Conservation (phyloP, 2,888 invertebrate genomes). For the Escarpia spicata region DNA sequence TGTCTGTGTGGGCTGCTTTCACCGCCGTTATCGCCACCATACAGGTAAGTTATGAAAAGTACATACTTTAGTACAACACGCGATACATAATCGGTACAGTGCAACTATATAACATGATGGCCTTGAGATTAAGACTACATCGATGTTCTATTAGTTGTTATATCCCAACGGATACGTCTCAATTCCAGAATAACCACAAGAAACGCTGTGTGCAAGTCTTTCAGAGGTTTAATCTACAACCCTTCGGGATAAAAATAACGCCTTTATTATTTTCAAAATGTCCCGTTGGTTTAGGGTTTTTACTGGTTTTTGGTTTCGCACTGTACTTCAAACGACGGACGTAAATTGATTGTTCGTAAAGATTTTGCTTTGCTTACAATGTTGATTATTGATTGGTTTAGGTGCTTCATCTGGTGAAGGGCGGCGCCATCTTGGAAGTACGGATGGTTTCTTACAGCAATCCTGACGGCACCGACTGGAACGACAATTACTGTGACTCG, state of each 20-base stretch:
- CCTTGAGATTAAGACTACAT: background rate
- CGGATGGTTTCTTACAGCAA: background rate
- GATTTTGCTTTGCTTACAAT: background rate
- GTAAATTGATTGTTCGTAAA: too few species aligned
- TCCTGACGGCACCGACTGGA: background rate
- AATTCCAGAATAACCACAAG: too few species aligned
- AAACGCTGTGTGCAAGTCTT: too few species aligned
- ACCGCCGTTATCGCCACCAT: background rate
- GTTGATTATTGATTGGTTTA: background rate
- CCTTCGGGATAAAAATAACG: too few species aligned
- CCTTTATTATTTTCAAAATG: too few species aligned
- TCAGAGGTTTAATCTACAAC: too few species aligned
- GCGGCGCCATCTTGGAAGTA: constrained; percentile 1
- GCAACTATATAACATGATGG: background rate
- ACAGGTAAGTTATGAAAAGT: background rate
- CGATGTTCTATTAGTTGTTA: too few species aligned
- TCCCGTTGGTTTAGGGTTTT: too few species aligned
- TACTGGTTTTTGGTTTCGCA: too few species aligned
- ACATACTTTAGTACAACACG: background rate
- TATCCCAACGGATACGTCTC: too few species aligned
- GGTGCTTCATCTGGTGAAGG: background rate
- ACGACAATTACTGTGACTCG: background rate
- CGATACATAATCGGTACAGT: background rate
- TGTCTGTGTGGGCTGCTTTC: background rate
- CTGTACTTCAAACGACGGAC: too few species aligned